Conservation (phyloP, 2,797 vertebrate genomes). For the Lagodon rhomboides region DNA sequence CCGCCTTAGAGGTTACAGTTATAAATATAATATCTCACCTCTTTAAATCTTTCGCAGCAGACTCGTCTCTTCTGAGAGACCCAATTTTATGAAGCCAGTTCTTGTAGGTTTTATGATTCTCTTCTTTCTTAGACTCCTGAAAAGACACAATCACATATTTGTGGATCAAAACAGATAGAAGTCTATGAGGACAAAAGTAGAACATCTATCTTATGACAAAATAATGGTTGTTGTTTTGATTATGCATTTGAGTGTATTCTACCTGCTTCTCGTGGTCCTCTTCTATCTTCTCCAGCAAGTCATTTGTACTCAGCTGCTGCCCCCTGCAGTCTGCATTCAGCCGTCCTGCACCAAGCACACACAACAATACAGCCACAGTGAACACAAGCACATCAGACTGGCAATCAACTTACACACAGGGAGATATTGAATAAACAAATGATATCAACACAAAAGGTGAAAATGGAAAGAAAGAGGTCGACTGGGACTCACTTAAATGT, state of each 20-base stretch:
- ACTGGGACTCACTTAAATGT: conserved; percentile 69
- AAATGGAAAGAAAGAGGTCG: neutral
- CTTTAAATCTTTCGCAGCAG: conserved; percentile 19
- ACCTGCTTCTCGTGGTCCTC: conserved; percentile 57
- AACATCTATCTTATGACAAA: neutral
- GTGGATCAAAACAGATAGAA: neutral
- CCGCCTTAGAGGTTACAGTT: conserved; percentile 6
- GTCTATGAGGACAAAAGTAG: neutral
- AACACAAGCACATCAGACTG: neutral
- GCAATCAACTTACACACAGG: too few relatives aligned
- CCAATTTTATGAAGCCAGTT: conserved; percentile 67
- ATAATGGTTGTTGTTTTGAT: neutral
- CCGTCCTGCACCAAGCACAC: conserved; percentile 54
- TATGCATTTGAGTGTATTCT: neutral
- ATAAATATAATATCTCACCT: conserved; percentile 63
- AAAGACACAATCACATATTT: conserved; percentile 36
- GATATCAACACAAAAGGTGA: neutral
- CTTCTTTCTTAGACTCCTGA: conserved; percentile 48
- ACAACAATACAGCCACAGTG: neutral
- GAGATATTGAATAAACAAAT: neutral
- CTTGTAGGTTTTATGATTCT: conserved; percentile 36
- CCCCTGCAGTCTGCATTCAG: conserved; percentile 49
- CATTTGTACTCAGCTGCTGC: conserved; percentile 59
- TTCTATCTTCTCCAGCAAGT: conserved; percentile 48
- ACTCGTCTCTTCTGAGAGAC: conserved; percentile 50